Evolutionary conservation across 2,888 invertebrate species (phyloP).

Genomic region (Lagria hirta): DNA sequence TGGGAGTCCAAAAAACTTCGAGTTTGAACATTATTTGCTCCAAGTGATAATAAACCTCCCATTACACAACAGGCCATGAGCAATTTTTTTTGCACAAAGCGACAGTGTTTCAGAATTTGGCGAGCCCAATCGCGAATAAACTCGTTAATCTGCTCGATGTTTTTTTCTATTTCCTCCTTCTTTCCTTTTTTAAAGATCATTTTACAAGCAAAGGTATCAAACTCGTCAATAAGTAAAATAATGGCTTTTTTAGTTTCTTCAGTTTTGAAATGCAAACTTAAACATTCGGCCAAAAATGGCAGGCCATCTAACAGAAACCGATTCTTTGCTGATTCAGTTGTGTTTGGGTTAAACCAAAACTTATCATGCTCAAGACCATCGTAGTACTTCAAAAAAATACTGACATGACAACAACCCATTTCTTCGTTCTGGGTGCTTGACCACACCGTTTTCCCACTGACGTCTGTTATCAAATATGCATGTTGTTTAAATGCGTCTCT

Average conservation of each 20-base stretch:
- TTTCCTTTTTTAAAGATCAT: constrained; percentile 11
- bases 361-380: constrained; percentile 5
- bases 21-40: constrained; percentile 10
- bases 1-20: constrained; percentile 10
- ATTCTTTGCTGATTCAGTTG: constrained; percentile 9
- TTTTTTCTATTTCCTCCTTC: constrained; percentile 10
- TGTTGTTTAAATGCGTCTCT: constrained; percentile 4
- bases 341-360: constrained; percentile 10
- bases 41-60: constrained; percentile 9
- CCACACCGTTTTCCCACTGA: constrained; percentile 3
- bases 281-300: constrained; percentile 9
- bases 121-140: constrained; percentile 8
- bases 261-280: constrained; percentile 9
- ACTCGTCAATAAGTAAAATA: constrained; percentile 13
- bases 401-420: constrained; percentile 4
- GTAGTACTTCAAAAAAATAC: constrained; percentile 5
- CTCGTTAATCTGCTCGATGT: constrained; percentile 1
- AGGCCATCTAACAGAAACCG: constrained; percentile 8
- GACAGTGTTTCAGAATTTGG: constrained; percentile 8
- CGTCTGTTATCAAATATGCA: constrained; percentile 8
- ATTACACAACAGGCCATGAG: constrained; percentile 12
- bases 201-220: constrained; percentile 11
- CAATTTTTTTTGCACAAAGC: constrained; percentile 8
- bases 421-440: constrained; percentile 3
- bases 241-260: constrained; percentile 11